Conservation (phyloP, 2,113 vertebrate genomes). For the Zosterops hypoxanthus region DNA sequence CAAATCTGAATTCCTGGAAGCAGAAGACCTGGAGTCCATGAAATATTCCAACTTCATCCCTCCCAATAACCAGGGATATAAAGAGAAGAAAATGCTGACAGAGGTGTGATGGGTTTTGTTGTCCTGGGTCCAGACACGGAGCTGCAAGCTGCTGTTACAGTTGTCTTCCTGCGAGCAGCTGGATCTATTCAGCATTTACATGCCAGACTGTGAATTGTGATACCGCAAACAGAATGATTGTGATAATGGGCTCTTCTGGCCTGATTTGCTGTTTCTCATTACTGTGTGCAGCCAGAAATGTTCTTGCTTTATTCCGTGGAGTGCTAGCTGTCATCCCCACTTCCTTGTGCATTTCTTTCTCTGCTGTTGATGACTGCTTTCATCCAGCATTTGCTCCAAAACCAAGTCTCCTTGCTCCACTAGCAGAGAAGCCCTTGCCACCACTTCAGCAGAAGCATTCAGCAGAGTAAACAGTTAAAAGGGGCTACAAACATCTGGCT, state of each 20-base stretch:
- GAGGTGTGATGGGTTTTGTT: constrained; percentile 82
- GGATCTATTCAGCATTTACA: constrained; percentile 39
- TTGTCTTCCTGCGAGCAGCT: constrained; percentile 28
- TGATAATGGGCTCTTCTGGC: constrained; percentile 51
- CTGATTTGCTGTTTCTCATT: constrained; percentile 41
- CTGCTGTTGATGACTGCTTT: constrained; percentile 28
- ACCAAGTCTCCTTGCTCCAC: neutral
- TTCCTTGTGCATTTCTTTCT: neutral
- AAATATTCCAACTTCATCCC: constrained; percentile 88
- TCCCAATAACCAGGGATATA: constrained; percentile 73
- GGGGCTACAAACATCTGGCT: constrained; percentile 34
- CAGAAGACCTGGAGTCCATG: constrained; percentile 81
- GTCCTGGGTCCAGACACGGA: neutral
- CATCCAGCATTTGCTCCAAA: neutral
- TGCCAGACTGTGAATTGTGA: constrained; percentile 57
- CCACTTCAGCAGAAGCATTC: neutral
- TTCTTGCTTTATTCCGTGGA: constrained; percentile 41
- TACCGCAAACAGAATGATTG: constrained; percentile 55
- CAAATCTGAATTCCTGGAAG: constrained; percentile 85
- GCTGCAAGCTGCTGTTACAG: constrained; percentile 9
- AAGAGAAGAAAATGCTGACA: constrained; percentile 85
- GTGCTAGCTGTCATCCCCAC: constrained; percentile 38
- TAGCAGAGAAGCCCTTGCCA: neutral
- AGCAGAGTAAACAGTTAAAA: neutral
- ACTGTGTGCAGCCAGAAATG: constrained; percentile 36